These are phyloP conservation scores for Chymomyza procnemis DNA, from an alignment of 2,888 invertebrate species.

Conservation along the genomic window DNA sequence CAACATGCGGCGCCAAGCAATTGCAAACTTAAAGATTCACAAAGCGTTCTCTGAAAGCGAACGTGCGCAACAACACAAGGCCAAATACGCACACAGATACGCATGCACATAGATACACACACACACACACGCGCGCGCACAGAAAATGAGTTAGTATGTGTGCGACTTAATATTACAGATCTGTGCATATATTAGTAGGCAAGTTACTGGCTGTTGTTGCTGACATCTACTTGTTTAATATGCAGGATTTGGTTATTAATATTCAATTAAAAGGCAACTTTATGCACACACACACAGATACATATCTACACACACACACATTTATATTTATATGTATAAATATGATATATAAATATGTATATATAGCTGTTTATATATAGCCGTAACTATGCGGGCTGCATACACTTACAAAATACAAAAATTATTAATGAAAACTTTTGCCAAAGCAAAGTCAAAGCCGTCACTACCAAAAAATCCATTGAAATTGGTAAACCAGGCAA, in stretches of 20 bases:
- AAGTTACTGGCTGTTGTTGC: slow-evolving; percentile 21
- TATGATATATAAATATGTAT: slow-evolving; percentile 6
- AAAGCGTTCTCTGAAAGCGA: neutral
- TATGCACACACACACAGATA: slow-evolving; percentile 18
- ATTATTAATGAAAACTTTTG: neutral
- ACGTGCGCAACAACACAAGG: neutral
- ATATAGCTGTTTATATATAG: neutral
- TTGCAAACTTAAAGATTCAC: neutral
- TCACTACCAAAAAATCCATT: neutral
- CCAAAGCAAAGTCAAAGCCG: neutral
- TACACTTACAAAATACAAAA: too few species aligned
- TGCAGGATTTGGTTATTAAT: slow-evolving; percentile 70
- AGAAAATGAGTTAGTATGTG: neutral
- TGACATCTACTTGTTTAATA: slow-evolving; percentile 53
- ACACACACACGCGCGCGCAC: neutral
- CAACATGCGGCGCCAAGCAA: neutral
- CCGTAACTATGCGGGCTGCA: slow-evolving; percentile 27
- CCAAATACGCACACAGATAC: neutral
- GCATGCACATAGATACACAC: neutral
- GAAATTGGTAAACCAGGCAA: neutral
- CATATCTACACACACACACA: neutral
- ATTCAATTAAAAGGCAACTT: slow-evolving; percentile 64
- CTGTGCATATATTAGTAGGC: neutral
- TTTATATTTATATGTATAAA: too few species aligned
- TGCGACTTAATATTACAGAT: neutral